Percentiles rank a stretch among this genome's conserved stretches.
phyloP scores from a whole-genome alignment of 2,888 invertebrate species.

The Ormyrus thymus region DNA sequence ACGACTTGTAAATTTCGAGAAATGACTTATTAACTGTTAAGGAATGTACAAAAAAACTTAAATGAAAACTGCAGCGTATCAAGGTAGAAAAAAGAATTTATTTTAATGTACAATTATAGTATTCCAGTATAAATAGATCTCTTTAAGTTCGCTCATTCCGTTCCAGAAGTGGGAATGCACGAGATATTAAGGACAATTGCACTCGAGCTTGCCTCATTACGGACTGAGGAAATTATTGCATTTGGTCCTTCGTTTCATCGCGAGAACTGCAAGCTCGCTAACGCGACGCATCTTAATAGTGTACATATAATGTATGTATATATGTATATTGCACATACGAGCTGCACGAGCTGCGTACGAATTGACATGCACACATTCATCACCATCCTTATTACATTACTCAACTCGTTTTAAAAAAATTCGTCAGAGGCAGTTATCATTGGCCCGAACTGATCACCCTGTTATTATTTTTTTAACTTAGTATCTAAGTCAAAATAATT shows the following conservation, averaged over 20 bases:
- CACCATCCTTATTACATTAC: slow-evolving; percentile 10
- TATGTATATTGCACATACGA: slow-evolving; percentile 59
- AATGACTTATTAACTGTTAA: neutral
- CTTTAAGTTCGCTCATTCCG: slow-evolving; percentile 44
- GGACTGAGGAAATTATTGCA: slow-evolving; percentile 50
- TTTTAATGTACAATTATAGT: slow-evolving; percentile 68
- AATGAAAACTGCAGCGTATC: slow-evolving; percentile 48
- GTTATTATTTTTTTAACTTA: slow-evolving; percentile 48
- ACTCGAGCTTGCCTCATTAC: slow-evolving; percentile 41
- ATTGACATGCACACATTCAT: slow-evolving; percentile 39
- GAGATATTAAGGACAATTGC: slow-evolving; percentile 48
- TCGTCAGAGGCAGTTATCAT: slow-evolving; percentile 51
- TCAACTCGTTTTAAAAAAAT: slow-evolving; percentile 41
- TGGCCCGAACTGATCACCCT: slow-evolving; percentile 51
- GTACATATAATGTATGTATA: slow-evolving; percentile 47
- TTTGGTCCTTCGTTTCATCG: slow-evolving; percentile 48
- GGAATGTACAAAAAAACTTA: slow-evolving; percentile 15
- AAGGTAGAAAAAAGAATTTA: slow-evolving; percentile 72
- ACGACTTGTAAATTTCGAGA: slow-evolving; percentile 81
- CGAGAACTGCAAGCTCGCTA: slow-evolving; percentile 34
- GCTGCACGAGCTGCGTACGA: slow-evolving; percentile 48
- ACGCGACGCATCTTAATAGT: slow-evolving; percentile 41
- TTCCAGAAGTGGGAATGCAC: slow-evolving; percentile 45
- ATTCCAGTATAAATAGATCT: slow-evolving; percentile 64
- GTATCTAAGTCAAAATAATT: slow-evolving; percentile 35